Evolutionary conservation across 37 sponge, comb jelly and placozoan species (phyloP), one percentile per base, ranked within the genome.

Genomic region (Mnemiopsis leidyi): DNA sequence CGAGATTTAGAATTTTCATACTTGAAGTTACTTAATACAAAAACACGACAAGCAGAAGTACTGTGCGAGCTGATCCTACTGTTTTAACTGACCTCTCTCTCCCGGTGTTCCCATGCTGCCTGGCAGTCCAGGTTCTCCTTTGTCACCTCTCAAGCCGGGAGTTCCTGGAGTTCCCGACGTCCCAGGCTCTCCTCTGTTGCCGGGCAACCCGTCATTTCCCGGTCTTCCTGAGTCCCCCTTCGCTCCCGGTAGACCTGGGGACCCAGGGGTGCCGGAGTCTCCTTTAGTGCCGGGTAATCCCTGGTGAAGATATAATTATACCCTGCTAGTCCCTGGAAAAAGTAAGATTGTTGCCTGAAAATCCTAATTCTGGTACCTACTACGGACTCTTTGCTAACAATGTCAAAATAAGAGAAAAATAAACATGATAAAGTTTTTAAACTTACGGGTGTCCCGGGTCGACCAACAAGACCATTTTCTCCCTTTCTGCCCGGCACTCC

Each of bases 141-240:
- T 95, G 36, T 92, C 69, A 68, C 95, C 95, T 20, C 67, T 32
- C 0, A 76, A 61, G 40, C 96, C 96, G 31, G 77, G 83, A 67
- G 25, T 32, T 38, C 94, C 95, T 35, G 92, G 75, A 34, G 75
- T 71, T 29, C 75, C 75, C 5, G 75, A 2, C 2, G 25, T 71
- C 3, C 75, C 75, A 5, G 75, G 75, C 75, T 69, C 39, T 37
- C 95, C 95, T 39, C 25, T 23, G 92, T 38, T 33, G 36, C 95
- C 95, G 0, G 38, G 69, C 68, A 82, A 69, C 13, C 95, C 95
- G n/a, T 69, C 39, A 40, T 30, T 38, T 76, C 95, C 95, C 24
- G 35, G 23, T 9, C 29, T 39, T 68, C 95, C 95, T 28, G 3
- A 0, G 0, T 23, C 9, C 0, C 95, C 95, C 39, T 93, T 48